A percentile compares a stretch with the other conserved stretches of the same genome.
These are phyloP conservation scores for Terebella lapidaria DNA, from an alignment of 2,888 invertebrate genomes.

Conservation along the genomic window DNA sequence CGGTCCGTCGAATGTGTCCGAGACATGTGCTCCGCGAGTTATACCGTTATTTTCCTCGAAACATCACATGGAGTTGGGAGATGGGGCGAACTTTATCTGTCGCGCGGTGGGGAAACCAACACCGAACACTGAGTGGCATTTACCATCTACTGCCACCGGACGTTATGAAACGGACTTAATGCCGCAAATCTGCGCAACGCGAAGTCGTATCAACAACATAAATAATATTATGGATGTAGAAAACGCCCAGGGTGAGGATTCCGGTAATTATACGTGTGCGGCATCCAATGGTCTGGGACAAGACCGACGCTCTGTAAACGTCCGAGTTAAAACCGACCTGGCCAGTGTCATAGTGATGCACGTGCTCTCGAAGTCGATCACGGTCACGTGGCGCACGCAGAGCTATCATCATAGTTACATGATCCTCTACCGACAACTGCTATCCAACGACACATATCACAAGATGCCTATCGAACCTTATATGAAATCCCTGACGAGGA, in stretches of 20 bases:
- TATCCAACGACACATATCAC: conserved; percentile 9
- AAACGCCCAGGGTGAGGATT: conserved; percentile 15
- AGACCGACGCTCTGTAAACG: conserved; percentile 6
- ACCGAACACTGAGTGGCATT: conserved; percentile 21
- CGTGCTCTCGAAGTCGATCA: conserved; percentile 20
- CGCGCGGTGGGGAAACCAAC: conserved; percentile 20
- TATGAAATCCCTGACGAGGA: conserved; percentile 27
- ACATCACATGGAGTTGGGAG: conserved; percentile 14
- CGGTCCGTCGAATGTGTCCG: background rate
- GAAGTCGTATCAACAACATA: background rate
- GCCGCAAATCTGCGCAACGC: background rate
- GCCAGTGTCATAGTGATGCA: conserved; percentile 21
- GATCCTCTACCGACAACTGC: conserved; percentile 16
- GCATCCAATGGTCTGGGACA: conserved; percentile 16
- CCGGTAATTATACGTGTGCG: conserved; percentile 22
- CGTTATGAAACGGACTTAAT: conserved; percentile 2
- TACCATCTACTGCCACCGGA: conserved; percentile 8
- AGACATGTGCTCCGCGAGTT: conserved; percentile 17
- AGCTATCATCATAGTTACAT: conserved; percentile 19
- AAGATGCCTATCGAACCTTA: conserved; percentile 18
- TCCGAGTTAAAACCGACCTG: conserved; percentile 19
- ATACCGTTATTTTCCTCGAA: conserved; percentile 14
- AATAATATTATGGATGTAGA: conserved; percentile 16
- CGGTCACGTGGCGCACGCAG: conserved; percentile 24
- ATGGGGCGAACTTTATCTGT: conserved; percentile 15